phyloP scores from a whole-genome alignment of 2,888 invertebrate species.

The Hydroisotoma schaefferi region DNA sequence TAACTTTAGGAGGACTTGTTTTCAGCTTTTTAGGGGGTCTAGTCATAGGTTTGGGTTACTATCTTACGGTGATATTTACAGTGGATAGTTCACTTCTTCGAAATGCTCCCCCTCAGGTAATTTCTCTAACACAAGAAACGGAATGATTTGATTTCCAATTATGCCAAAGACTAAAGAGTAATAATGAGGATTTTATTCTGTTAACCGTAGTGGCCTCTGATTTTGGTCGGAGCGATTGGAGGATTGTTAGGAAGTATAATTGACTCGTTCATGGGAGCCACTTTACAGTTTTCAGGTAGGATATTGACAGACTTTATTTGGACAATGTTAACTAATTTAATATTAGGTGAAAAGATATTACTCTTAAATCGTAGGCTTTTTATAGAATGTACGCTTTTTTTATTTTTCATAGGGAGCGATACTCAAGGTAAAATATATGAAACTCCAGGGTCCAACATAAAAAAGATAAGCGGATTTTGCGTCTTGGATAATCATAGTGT shows the following conservation, averaged over 20 bases:
- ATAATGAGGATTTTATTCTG: conserved; percentile 8
- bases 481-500: conserved; percentile 83
- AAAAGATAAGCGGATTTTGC: conserved; percentile 70
- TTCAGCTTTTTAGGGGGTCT: conserved; percentile 65
- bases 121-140: neutral
- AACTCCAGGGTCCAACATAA: conserved; percentile 64
- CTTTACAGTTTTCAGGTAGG: conserved; percentile 75
- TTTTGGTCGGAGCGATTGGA: conserved; percentile 66
- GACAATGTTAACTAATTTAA: neutral
- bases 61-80: conserved; percentile 63
- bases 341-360: neutral
- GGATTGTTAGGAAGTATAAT: conserved; percentile 77
- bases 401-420: conserved; percentile 28
- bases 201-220: conserved; percentile 68
- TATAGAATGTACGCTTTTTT: conserved; percentile 3
- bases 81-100: conserved; percentile 60
- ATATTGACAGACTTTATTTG: conserved; percentile 4
- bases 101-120: conserved; percentile 58
- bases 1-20: conserved; percentile 61
- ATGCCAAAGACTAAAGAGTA: neutral
- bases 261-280: conserved; percentile 80
- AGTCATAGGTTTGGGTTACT: conserved; percentile 69
- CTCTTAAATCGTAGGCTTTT: neutral
- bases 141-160: conserved; percentile 1
- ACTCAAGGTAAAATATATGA: conserved; percentile 57